Percentiles rank a stretch among this genome's conserved stretches.
Conservation (phyloP, 1,140 invertebrate genomes). For the Drosophila nebulosa region DNA sequence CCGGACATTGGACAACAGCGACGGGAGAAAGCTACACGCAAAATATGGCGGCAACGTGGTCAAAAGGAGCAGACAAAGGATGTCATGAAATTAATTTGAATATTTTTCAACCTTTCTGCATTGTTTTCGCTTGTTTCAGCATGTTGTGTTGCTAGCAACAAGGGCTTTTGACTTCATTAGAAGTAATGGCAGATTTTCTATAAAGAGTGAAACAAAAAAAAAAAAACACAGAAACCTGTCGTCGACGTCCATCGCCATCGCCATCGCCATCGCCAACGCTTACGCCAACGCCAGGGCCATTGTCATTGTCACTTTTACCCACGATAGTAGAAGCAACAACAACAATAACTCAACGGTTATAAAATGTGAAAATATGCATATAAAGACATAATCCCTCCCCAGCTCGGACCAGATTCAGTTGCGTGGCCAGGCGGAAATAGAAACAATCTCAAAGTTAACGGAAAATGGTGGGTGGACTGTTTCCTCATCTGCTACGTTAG, state of each 20-base stretch:
- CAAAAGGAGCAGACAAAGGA: constrained; percentile 40
- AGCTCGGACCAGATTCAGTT: constrained; percentile 4
- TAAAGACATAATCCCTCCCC: constrained; percentile 53
- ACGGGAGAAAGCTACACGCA: constrained; percentile 40
- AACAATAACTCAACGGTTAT: constrained; percentile 31
- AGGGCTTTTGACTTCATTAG: constrained; percentile 57
- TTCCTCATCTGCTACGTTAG: background rate
- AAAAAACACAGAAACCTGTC: constrained; percentile 33
- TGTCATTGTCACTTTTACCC: constrained; percentile 17
- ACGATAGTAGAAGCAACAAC: constrained; percentile 12
- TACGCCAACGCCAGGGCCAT: background rate
- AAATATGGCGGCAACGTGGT: constrained; percentile 62
- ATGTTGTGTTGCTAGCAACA: constrained; percentile 32
- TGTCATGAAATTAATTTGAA: constrained; percentile 74
- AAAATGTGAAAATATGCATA: constrained; percentile 57
- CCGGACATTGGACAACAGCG: background rate
- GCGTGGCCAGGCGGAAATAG: constrained; percentile 33
- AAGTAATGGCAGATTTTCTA: constrained; percentile 62
- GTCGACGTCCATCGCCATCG: background rate
- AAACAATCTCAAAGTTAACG: constrained; percentile 41
- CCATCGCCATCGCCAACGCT: background rate
- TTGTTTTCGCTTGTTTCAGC: constrained; percentile 9
- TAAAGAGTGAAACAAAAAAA: constrained; percentile 37
- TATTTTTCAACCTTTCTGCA: constrained; percentile 54
- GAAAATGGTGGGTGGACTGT: background rate